These are phyloP conservation scores for Acanthopagrus latus DNA, from an alignment of 2,797 vertebrate species.

Conservation along the genomic window DNA sequence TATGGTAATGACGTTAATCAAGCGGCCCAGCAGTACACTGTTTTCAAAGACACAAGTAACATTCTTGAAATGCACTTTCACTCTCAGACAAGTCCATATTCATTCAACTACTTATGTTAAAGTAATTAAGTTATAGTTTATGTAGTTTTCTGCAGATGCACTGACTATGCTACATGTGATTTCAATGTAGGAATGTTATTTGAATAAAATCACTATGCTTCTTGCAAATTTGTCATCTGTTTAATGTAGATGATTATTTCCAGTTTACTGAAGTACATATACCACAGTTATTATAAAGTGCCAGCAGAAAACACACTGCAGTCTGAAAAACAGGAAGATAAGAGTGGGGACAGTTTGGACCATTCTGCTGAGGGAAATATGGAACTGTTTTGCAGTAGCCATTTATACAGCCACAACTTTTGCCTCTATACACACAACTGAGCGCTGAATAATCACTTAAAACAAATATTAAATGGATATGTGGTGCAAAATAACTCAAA, in stretches of 20 bases:
- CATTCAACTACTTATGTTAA: neutral
- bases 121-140: neutral
- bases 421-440: neutral
- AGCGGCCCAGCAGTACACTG: neutral
- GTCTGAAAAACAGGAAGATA: constrained; percentile 38
- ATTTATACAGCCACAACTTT: constrained; percentile 24
- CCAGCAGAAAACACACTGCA: constrained; percentile 18
- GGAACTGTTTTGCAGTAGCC: constrained; percentile 10
- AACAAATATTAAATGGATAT: constrained; percentile 20
- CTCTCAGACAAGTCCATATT: neutral
- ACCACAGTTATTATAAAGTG: constrained; percentile 29
- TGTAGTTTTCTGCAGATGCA: neutral
- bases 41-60: constrained; percentile 5
- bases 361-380: constrained; percentile 28
- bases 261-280: constrained; percentile 7
- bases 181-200: neutral
- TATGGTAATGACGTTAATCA: constrained; percentile 3
- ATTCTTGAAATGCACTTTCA: neutral
- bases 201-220: neutral
- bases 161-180: neutral
- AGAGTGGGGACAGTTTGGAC: constrained; percentile 10
- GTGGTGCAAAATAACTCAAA: constrained; percentile 5
- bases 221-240: neutral
- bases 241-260: constrained; percentile 10
- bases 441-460: constrained; percentile 26